phyloP scores from a whole-genome alignment of 2,888 invertebrate genomes.

The Cosmorhoe ocellata region DNA sequence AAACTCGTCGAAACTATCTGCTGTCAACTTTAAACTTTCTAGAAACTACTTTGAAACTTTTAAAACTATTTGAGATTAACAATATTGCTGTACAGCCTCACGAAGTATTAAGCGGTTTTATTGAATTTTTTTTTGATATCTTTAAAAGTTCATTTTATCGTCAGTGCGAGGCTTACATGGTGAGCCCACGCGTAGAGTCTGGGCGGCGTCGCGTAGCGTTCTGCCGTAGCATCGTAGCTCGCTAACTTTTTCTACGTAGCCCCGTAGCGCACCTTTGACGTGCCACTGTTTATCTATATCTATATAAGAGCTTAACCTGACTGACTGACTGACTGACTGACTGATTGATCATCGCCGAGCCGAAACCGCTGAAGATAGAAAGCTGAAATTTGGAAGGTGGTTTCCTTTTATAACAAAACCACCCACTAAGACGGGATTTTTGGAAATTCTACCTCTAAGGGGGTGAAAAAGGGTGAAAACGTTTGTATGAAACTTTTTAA shows the following conservation, averaged over 20 bases:
- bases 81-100: slow-evolving; percentile 48
- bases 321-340: too few relatives aligned
- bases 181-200: slow-evolving; percentile 26
- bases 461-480: too few relatives aligned
- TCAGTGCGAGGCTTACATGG: slow-evolving; percentile 47
- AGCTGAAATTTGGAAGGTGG: too few relatives aligned
- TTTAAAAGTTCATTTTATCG: slow-evolving; percentile 40
- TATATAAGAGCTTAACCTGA: too few relatives aligned
- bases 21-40: slow-evolving; percentile 37
- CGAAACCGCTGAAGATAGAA: too few relatives aligned
- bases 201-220: slow-evolving; percentile 58
- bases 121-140: slow-evolving; percentile 24
- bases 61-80: slow-evolving; percentile 33
- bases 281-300: too few relatives aligned
- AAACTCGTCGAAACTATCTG: slow-evolving; percentile 40
- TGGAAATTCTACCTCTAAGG: too few relatives aligned
- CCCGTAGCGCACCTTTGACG: neutral
- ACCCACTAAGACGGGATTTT: too few relatives aligned
- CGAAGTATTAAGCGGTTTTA: slow-evolving; percentile 27
- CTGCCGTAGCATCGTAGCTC: slow-evolving; percentile 54
- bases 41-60: slow-evolving; percentile 47
- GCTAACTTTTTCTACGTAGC: slow-evolving; percentile 45
- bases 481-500: too few relatives aligned
- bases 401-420: too few relatives aligned
- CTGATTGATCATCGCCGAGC: too few relatives aligned